Conservation (phyloP, 2,888 invertebrate genomes). For the Hirtodrosophila histrioides region DNA sequence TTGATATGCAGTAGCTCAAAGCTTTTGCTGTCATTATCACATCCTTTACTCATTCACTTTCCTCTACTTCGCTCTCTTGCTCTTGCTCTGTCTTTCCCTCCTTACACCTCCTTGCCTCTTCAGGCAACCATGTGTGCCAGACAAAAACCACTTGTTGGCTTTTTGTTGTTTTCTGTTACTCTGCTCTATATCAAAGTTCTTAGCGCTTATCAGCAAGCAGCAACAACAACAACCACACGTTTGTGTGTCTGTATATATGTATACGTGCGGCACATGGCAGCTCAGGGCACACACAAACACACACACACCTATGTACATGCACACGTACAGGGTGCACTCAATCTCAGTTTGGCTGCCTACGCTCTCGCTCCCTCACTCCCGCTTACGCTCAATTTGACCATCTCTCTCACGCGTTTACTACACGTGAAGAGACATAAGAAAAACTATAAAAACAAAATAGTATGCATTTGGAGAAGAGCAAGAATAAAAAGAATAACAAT, state of each 20-base stretch:
- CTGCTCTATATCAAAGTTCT: slow-evolving; percentile 56
- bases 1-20: too few relatives aligned
- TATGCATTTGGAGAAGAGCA: slow-evolving; percentile 30
- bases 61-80: background rate
- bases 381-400: background rate
- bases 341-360: slow-evolving; percentile 10
- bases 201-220: slow-evolving; percentile 49
- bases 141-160: slow-evolving; percentile 34
- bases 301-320: slow-evolving; percentile 1
- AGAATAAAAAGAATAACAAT: slow-evolving; percentile 3
- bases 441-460: slow-evolving; percentile 4
- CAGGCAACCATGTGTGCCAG: slow-evolving; percentile 19
- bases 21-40: slow-evolving; percentile 3
- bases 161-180: slow-evolving; percentile 8
- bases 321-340: slow-evolving; percentile 20
- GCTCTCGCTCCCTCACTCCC: slow-evolving; percentile 3
- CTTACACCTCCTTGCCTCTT: background rate
- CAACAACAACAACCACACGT: slow-evolving; percentile 3
- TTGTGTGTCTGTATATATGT: background rate
- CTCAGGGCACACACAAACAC: slow-evolving; percentile 5
- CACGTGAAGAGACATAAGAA: slow-evolving; percentile 7
- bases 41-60: slow-evolving; percentile 10
- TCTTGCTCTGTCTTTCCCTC: background rate
- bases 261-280: slow-evolving; percentile 16
- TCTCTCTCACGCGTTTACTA: background rate